Evolutionary conservation across 2,797 vertebrate genomes (phyloP).

Genomic region (Myotis planiceps): DNA sequence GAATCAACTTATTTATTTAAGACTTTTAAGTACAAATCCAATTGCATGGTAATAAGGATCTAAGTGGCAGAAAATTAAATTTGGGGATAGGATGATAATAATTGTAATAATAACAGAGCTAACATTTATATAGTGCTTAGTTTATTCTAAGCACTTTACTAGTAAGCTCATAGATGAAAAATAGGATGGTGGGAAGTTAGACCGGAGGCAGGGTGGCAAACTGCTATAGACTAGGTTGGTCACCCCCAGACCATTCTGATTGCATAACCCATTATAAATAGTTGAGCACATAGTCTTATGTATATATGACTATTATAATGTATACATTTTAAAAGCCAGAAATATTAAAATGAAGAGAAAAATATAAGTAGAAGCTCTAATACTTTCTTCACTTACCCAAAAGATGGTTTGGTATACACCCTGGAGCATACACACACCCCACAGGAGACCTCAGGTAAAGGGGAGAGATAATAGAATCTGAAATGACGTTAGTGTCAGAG

Average conservation of each 20-base stretch:
- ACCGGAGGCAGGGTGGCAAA: background rate
- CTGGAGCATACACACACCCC: background rate
- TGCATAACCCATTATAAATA: background rate
- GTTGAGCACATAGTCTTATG: background rate
- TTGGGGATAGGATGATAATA: background rate
- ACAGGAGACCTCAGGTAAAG: background rate
- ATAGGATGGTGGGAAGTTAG: background rate
- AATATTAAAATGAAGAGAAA: background rate
- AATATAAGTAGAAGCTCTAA: background rate
- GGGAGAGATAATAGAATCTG: background rate
- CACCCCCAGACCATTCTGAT: background rate
- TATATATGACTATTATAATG: background rate
- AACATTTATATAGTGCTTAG: background rate
- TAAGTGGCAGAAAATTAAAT: background rate
- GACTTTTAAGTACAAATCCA: background rate
- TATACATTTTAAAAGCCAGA: background rate
- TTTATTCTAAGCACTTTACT: background rate
- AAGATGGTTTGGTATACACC: background rate
- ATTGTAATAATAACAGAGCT: background rate
- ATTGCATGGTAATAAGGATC: background rate
- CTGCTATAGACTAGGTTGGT: background rate
- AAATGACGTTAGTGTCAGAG: background rate
- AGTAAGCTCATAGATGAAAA: background rate
- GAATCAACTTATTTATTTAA: conserved; percentile 11
- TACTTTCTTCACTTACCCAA: background rate